Evolutionary conservation across 2,113 vertebrate genomes (phyloP).

Genomic region (Menura novaehollandiae): DNA sequence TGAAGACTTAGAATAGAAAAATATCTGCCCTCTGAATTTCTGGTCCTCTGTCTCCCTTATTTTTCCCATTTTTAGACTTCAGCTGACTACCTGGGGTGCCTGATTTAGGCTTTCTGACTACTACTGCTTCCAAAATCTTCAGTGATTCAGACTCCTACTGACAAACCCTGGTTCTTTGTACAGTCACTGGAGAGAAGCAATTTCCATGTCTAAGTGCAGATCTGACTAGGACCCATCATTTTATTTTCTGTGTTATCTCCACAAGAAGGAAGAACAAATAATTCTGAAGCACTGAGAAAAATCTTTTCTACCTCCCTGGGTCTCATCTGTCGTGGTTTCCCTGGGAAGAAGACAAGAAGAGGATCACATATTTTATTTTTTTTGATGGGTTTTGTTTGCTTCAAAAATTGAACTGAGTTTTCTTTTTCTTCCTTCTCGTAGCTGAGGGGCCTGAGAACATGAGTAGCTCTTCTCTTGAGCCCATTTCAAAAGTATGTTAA

Average conservation of each 20-base stretch:
- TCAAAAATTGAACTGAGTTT: not conserved
- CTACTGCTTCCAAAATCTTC: not conserved
- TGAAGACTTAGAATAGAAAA: not conserved
- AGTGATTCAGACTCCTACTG: not conserved
- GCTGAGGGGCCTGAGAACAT: not conserved
- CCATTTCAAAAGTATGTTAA: not conserved
- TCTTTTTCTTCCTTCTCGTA: not conserved
- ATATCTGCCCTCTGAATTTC: not conserved
- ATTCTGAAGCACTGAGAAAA: constrained; percentile 13
- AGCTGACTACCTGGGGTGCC: not conserved
- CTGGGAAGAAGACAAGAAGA: not conserved
- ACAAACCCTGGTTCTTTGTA: not conserved
- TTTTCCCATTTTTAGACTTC: not conserved
- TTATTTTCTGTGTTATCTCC: not conserved
- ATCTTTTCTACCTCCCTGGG: not conserved
- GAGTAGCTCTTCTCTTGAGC: not conserved
- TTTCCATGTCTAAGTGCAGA: not conserved
- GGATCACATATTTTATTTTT: not conserved
- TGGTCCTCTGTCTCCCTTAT: not conserved
- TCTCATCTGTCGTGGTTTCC: not conserved
- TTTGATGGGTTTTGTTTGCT: not conserved
- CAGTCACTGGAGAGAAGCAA: not conserved
- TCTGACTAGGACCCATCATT: not conserved
- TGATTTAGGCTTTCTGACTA: constrained; percentile 1
- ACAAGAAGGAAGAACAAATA: not conserved